Evolutionary conservation across 2,888 invertebrate genomes (phyloP).

Genomic region (Epirrhoe tristata): DNA sequence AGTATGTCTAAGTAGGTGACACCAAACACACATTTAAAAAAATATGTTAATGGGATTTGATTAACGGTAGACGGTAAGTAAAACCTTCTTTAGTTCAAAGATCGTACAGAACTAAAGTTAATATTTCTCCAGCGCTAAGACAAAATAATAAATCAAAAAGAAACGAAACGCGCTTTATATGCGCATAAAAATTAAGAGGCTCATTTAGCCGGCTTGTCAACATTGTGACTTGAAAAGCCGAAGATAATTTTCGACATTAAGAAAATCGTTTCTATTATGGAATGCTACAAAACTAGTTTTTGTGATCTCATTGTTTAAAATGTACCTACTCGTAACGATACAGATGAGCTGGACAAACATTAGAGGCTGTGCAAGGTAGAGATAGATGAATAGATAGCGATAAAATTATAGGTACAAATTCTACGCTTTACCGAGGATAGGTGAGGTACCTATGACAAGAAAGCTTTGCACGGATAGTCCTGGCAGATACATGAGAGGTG

Average conservation of each 20-base stretch:
- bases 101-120: too few relatives aligned
- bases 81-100: not conserved
- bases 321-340: constrained; percentile 13
- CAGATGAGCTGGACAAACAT: constrained; percentile 10
- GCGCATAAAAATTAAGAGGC: constrained; percentile 39
- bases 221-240: constrained; percentile 26
- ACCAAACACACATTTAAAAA: not conserved
- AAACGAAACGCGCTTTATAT: constrained; percentile 26
- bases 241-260: constrained; percentile 32
- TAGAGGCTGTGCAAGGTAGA: constrained; percentile 4
- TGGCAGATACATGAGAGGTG: too few relatives aligned
- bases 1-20: constrained; percentile 6
- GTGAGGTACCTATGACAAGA: too few relatives aligned
- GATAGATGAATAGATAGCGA: not conserved
- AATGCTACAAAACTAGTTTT: constrained; percentile 35
- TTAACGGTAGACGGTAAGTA: not conserved
- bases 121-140: not conserved
- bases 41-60: not conserved
- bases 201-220: constrained; percentile 30
- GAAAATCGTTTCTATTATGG: constrained; percentile 29
- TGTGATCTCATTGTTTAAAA: constrained; percentile 30
- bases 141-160: constrained; percentile 13
- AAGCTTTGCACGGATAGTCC: too few relatives aligned
- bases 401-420: not conserved
- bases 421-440: too few relatives aligned